Base-by-base conservation (phyloP, 2,113 vertebrate genomes). In the Vombatus ursinus region DNA sequence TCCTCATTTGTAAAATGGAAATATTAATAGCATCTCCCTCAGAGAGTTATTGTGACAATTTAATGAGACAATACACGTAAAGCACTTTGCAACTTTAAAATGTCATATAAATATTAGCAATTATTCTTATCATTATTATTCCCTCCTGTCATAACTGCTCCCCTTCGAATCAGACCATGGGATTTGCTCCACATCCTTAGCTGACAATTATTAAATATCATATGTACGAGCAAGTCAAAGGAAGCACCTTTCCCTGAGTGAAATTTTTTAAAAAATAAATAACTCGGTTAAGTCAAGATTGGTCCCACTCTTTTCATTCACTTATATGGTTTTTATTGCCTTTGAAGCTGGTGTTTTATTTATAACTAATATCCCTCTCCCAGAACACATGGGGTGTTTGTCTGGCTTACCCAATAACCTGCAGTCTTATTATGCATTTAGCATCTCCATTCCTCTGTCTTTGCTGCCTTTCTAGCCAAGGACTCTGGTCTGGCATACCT, bases 401-500 rank as follows among this genome's bases (percentile, higher is more conserved):
- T 52, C 92, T 93, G 50, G 31, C 51, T 95, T 92, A n/a, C 47
- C 14, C 47, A 12, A 9, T 37, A 50, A 26, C 93, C 68, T 16
- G 28, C 23, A 52, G 77, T 49, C 11, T 25, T 9, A 10, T 16
- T 22, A 23, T 1, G 0, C 44, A 53, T 96, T 91, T 93, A 54
- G 92, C 77, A 52, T 93, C 25, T 52, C 57, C 1, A 2, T 50
- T 89, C 89, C 44, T 92, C 89, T 8, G 44, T 44, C 89, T 92
- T 93, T 93, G 52, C 7, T 84, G 0, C 92, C 91, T 95, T 92
- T 37, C 57, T 54, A 93, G 95, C 92, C 92, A 95, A 92, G 95
- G 90, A 92, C 90, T 26, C 95, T 26, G 52, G 77, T 48, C 91
- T 37, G 57, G 0, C 8, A 8, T 57, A 26, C 94, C 92, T 91